These are phyloP conservation scores for Toxostoma redivivum DNA, from an alignment of 2,113 vertebrate species.

Conservation along the genomic window DNA sequence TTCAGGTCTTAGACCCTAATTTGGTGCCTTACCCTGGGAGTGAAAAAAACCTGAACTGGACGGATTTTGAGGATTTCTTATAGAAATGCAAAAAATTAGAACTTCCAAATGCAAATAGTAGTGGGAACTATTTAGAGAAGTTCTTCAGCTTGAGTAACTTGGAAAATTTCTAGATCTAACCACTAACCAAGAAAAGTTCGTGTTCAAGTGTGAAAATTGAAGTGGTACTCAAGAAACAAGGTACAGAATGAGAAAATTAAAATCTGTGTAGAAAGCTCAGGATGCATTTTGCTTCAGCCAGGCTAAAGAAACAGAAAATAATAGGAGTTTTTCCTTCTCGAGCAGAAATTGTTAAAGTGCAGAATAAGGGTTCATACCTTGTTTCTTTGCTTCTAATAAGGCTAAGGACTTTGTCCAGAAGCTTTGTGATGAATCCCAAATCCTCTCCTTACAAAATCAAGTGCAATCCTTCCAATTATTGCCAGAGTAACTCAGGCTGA, in stretches of 20 bases:
- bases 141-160: background rate
- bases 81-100: background rate
- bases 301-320: background rate
- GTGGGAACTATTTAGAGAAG: background rate
- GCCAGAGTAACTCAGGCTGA: background rate
- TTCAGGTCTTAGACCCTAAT: background rate
- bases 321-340: background rate
- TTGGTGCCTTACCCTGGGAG: background rate
- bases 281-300: background rate
- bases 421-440: background rate
- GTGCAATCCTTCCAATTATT: background rate
- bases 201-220: background rate
- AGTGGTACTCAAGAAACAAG: conserved; percentile 12
- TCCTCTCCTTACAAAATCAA: background rate
- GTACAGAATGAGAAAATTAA: background rate
- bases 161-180: background rate
- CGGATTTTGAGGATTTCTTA: background rate
- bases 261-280: background rate
- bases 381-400: background rate
- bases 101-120: background rate
- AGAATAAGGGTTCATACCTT: background rate
- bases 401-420: background rate
- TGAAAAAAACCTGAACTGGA: background rate
- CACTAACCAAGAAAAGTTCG: background rate
- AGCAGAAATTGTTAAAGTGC: background rate